A percentile compares a stretch with the other conserved stretches of the same genome.
phyloP scores from a whole-genome alignment of 2,888 invertebrate species.

The Ectemnius continuus region DNA sequence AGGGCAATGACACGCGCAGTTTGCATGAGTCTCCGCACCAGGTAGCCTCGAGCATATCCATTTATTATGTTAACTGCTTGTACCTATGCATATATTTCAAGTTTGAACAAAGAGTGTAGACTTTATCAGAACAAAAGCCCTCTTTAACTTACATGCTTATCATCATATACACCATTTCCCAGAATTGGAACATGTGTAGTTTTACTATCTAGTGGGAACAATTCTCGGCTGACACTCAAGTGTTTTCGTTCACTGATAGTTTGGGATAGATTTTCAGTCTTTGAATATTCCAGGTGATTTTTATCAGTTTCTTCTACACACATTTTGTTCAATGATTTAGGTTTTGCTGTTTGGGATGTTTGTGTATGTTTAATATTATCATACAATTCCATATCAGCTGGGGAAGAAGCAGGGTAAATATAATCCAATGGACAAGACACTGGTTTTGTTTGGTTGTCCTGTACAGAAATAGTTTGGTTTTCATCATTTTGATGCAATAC shows the following conservation, averaged over 20 bases:
- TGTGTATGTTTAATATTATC: not conserved
- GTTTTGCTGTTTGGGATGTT: not conserved
- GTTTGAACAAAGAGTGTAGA: not conserved
- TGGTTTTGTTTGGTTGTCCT: not conserved
- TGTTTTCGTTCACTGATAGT: constrained; percentile 38
- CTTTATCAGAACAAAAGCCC: not conserved
- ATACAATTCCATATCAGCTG: not conserved
- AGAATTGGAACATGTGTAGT: constrained; percentile 62
- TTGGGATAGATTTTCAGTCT: not conserved
- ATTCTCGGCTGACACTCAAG: constrained; percentile 67
- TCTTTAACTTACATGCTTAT: constrained; percentile 68
- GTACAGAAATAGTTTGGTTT: not conserved
- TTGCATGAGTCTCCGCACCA: constrained; percentile 88
- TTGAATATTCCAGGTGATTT: not conserved
- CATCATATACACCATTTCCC: constrained; percentile 64
- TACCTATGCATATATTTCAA: constrained; percentile 65
- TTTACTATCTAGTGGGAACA: constrained; percentile 69
- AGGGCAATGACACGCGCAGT: constrained; percentile 89
- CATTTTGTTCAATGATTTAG: not conserved
- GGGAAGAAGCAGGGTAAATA: constrained; percentile 21
- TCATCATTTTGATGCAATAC: not conserved
- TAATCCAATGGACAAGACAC: constrained; percentile 29
- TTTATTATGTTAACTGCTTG: constrained; percentile 84
- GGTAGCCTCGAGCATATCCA: constrained; percentile 86
- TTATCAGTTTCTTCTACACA: not conserved